Percentiles rank a stretch among this genome's conserved stretches.
Conservation (phyloP, 2,113 vertebrate species). For the Lanius ludovicianus region DNA sequence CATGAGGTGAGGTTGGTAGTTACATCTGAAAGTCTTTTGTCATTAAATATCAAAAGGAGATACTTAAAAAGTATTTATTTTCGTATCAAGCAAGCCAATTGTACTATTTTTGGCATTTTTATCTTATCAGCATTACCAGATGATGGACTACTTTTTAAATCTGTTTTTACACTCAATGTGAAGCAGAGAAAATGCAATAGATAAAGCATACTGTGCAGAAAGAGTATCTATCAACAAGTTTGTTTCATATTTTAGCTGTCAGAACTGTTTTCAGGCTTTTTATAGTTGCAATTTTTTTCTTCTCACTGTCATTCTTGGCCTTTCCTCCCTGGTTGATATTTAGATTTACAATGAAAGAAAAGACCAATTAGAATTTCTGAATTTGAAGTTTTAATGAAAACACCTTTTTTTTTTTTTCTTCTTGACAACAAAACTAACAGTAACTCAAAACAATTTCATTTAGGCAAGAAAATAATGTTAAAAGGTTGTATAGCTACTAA, state of each 20-base stretch:
- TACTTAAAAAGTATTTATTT: background rate
- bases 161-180: background rate
- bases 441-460: background rate
- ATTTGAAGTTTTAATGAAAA: background rate
- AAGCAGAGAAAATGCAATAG: background rate
- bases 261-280: slow-evolving; percentile 2
- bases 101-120: background rate
- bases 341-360: background rate
- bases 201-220: background rate
- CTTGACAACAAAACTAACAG: background rate
- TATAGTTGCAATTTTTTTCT: background rate
- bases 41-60: background rate
- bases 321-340: background rate
- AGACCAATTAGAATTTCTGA: background rate
- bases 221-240: background rate
- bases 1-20: background rate
- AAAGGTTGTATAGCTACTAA: background rate
- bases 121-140: background rate
- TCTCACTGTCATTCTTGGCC: background rate
- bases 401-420: background rate
- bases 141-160: background rate
- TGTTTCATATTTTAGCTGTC: slow-evolving; percentile 6
- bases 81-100: background rate
- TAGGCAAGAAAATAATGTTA: background rate
- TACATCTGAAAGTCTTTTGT: background rate